Evolutionary conservation across 64 coral and sea anemone genomes (phyloP).

Genomic region (Exaiptasia diaphana): DNA sequence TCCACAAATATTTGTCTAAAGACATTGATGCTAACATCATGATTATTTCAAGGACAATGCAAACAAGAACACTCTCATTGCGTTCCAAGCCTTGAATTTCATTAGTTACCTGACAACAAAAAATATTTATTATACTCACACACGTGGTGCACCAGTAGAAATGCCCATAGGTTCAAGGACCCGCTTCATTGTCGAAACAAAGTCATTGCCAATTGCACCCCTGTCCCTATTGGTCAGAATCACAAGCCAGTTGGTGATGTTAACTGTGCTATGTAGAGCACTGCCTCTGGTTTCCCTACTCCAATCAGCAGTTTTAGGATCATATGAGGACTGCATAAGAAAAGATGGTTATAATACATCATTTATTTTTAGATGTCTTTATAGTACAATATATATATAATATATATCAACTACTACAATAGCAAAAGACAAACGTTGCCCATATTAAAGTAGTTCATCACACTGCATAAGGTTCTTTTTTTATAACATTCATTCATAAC

Average conservation of each 20-base stretch:
- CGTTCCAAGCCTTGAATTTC: no score
- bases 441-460: no score
- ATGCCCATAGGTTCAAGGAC: slow-evolving; percentile 95
- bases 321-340: slow-evolving; percentile 46
- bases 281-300: slow-evolving; percentile 77
- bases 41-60: no score
- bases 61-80: no score
- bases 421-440: no score
- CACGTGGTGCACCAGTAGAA: not conserved
- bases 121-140: no score
- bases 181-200: slow-evolving; percentile 39
- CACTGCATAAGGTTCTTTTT: no score
- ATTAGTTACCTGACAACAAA: no score
- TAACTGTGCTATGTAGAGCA: slow-evolving; percentile 59
- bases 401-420: not conserved
- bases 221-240: slow-evolving; percentile 33
- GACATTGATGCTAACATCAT: not conserved
- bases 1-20: not conserved
- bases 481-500: no score
- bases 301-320: slow-evolving; percentile 81
- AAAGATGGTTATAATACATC: not conserved
- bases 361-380: not conserved
- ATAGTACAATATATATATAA: not conserved
- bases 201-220: slow-evolving; percentile 48
- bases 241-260: slow-evolving; percentile 55